These are phyloP conservation scores for Semaprochilodus insignis DNA, from an alignment of 2,797 vertebrate species.

Conservation along the genomic window DNA sequence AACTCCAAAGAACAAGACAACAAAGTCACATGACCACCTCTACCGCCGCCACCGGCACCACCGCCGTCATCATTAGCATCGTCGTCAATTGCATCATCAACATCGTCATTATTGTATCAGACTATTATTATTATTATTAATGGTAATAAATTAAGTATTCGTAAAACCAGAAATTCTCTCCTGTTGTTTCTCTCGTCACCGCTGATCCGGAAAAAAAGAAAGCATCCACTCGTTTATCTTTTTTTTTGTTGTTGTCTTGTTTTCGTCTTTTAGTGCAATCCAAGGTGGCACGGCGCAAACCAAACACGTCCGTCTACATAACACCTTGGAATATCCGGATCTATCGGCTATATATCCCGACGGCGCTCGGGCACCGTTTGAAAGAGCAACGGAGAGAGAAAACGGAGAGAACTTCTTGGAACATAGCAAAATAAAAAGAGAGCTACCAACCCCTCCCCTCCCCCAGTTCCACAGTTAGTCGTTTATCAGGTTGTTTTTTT, in stretches of 20 bases:
- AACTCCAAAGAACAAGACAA: slow-evolving; percentile 68
- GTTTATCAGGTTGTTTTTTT: slow-evolving; percentile 68
- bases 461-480: slow-evolving; percentile 63
- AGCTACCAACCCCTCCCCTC: slow-evolving; percentile 66
- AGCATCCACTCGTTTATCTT: background rate
- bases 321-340: slow-evolving; percentile 18
- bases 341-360: slow-evolving; percentile 18
- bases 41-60: slow-evolving; percentile 52
- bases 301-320: background rate
- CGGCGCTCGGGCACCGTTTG: slow-evolving; percentile 51
- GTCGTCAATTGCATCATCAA: slow-evolving; percentile 45
- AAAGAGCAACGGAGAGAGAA: slow-evolving; percentile 61
- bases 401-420: slow-evolving; percentile 72
- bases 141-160: slow-evolving; percentile 72
- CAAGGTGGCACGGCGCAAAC: slow-evolving; percentile 46
- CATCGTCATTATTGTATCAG: slow-evolving; percentile 64
- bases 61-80: slow-evolving; percentile 67
- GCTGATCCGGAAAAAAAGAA: slow-evolving; percentile 2
- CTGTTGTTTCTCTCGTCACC: slow-evolving; percentile 60
- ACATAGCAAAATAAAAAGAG: slow-evolving; percentile 63
- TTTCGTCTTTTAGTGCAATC: slow-evolving; percentile 51
- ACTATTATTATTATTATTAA: slow-evolving; percentile 75
- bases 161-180: slow-evolving; percentile 65
- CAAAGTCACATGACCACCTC: slow-evolving; percentile 76
- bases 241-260: slow-evolving; percentile 8